Evolutionary conservation across 2,888 invertebrate species (phyloP), one percentile per base, ranked within the genome.

Genomic region (Tryphoninae sp.): DNA sequence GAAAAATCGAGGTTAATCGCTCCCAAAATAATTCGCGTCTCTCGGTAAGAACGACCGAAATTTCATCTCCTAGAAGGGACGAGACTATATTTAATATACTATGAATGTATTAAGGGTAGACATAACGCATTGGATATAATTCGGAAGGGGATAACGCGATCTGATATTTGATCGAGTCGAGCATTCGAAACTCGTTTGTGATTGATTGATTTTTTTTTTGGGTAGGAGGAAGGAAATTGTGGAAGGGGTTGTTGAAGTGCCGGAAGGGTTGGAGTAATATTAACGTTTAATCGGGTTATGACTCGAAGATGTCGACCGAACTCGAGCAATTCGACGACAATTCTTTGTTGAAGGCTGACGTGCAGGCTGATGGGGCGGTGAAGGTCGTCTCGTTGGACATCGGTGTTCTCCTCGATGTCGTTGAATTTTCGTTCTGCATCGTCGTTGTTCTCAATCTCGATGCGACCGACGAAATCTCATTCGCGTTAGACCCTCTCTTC

Each of bases 401-500:
- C 62, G 81, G 64, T 22, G 77, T 77, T 82, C 72, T 80, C 49
- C 82, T 81, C 53, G 65, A 40, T 7, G 68, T 78, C 64, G 78
- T 64, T 59, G 82, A 61, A 58, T 65, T 76, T 42, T 82, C 82
- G 62, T 84, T 88, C 77, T 85, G 84, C 33, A 33, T 33, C 59
- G 86, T 84, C 62, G 86, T 83, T 74, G 83, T 84, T 55, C 84
- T 83, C 64, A 85, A 84, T 40, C 85, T 76, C 59, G 81, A 81
- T 64, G 61, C 59, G 8, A 13, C 22, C 19, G 81, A 78, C 19
- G 80, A 45, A 45, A 45, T 72, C 58, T 84, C 82, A 61, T 83
- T 88, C 68, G 86, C 84, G 51, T 86, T 85, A 49, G 86, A 85
- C 71, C 83, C 84, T 64, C 85, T 83, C 61, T 86, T 84, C 19